A percentile compares a stretch with the other conserved stretches of the same genome.
Conservation (phyloP, 2,797 vertebrate species). For the Hydrophis major region DNA sequence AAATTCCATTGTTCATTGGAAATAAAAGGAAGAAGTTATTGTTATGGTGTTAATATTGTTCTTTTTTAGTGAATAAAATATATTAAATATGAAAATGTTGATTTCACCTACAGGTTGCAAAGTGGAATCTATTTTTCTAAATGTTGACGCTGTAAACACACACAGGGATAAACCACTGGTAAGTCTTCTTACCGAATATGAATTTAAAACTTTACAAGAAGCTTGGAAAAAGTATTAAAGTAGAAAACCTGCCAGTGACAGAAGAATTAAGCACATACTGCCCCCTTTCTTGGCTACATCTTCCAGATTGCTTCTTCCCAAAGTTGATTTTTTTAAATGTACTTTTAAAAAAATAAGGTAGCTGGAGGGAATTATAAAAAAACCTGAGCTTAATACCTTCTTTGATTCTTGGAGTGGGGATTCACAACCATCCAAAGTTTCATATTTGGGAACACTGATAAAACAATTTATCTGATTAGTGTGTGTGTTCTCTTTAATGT, state of each 20-base stretch:
- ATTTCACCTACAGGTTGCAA: slow-evolving; percentile 85
- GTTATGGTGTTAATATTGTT: background rate
- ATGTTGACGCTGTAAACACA: slow-evolving; percentile 94
- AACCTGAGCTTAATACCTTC: too few relatives aligned
- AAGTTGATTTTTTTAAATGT: background rate
- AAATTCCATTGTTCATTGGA: background rate
- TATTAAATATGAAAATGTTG: background rate
- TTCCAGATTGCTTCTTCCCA: background rate
- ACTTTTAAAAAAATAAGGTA: background rate
- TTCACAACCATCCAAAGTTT: background rate
- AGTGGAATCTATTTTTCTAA: slow-evolving; percentile 91
- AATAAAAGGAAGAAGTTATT: background rate
- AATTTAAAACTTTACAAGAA: background rate
- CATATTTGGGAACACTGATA: background rate
- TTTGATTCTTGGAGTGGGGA: background rate
- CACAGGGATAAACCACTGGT: slow-evolving; percentile 93
- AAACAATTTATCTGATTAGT: background rate
- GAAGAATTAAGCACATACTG: background rate
- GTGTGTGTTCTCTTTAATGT: background rate
- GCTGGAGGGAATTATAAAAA: background rate
- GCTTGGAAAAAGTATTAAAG: background rate
- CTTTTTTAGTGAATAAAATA: background rate
- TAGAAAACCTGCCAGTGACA: background rate
- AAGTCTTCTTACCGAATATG: slow-evolving; percentile 55
- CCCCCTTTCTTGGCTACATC: background rate